Evolutionary conservation across 1,140 invertebrate species (phyloP), one percentile per base, ranked within the genome.

Genomic region (Nasonia longicornis): DNA sequence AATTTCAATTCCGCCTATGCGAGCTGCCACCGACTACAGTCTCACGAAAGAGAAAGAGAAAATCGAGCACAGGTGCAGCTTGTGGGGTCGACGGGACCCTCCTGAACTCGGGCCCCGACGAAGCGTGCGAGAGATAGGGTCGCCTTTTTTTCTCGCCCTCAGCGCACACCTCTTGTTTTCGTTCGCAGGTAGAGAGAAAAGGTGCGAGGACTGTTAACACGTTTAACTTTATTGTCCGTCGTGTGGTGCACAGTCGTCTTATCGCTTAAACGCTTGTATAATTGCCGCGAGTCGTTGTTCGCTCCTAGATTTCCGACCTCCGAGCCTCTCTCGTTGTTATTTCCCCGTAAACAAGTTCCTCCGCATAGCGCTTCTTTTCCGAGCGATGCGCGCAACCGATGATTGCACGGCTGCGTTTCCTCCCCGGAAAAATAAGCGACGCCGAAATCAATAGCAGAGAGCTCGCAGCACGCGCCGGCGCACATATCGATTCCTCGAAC

Each of bases 401-500:
- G 7, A 42, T 42, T 42, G 1, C 38, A 4, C 1, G n/a, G 31
- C 3, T 58, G n/a, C 52, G n/a, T 45, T 42, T 42, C 70, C 70
- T n/a, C 2, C 38, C 2, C 38, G 14, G 35, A 20, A 73, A 73
- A 73, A 73, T 8, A 48, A 52, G 22, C 22, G n/a, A 73, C 16
- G 26, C 22, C 26, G 16, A 71, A 71, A n/a, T n/a, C 70, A 31
- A 71, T 71, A n/a, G 35, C 26, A 67, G n/a, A 20, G 20, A 26
- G 1, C 26, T 26, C 6, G 4, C 8, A 42, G 38, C 8, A 42
- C 38, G 38, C 38, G 38, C 38, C 10, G 7, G 35, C 26, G 26
- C 26, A 26, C 26, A 26, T 7, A 78, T 78, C 67, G 69, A 72
- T 79, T 79, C 77, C 20, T 7, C 22, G 77, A 72, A 73, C 31